A percentile compares a stretch with the other conserved stretches of the same genome.
These are phyloP conservation scores for Perdita meconis DNA, from an alignment of 2,888 invertebrate genomes.

Conservation along the genomic window DNA sequence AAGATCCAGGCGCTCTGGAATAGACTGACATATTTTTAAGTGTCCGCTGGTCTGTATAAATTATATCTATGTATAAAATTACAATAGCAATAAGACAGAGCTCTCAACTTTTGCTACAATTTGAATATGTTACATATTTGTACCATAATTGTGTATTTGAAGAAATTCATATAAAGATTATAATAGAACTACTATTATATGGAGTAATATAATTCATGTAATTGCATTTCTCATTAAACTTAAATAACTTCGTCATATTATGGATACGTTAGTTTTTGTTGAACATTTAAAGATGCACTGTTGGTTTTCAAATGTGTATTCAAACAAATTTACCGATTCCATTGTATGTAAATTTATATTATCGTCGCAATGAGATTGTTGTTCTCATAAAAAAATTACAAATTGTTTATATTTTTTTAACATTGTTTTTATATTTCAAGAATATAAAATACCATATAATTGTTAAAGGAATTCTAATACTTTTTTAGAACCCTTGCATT, in stretches of 20 bases:
- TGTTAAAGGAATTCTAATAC: constrained; percentile 10
- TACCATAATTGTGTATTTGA: constrained; percentile 39
- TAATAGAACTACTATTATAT: constrained; percentile 47
- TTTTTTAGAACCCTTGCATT: constrained; percentile 3
- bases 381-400: constrained; percentile 3
- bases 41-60: neutral
- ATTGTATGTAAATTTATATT: constrained; percentile 17
- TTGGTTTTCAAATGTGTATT: neutral
- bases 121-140: constrained; percentile 53
- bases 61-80: constrained; percentile 9
- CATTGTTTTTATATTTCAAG: constrained; percentile 35
- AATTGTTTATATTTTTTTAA: constrained; percentile 35
- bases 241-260: constrained; percentile 3
- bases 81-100: neutral
- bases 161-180: constrained; percentile 24
- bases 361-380: constrained; percentile 3
- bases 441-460: constrained; percentile 28
- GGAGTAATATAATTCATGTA: constrained; percentile 17
- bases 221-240: constrained; percentile 34
- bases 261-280: neutral
- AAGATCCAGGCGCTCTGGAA: constrained; percentile 36
- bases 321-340: neutral
- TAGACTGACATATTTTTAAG: constrained; percentile 41
- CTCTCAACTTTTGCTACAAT: constrained; percentile 43
- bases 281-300: constrained; percentile 10